Conservation (phyloP, 2,797 vertebrate species). For the Heteromormyrus szaboi region DNA sequence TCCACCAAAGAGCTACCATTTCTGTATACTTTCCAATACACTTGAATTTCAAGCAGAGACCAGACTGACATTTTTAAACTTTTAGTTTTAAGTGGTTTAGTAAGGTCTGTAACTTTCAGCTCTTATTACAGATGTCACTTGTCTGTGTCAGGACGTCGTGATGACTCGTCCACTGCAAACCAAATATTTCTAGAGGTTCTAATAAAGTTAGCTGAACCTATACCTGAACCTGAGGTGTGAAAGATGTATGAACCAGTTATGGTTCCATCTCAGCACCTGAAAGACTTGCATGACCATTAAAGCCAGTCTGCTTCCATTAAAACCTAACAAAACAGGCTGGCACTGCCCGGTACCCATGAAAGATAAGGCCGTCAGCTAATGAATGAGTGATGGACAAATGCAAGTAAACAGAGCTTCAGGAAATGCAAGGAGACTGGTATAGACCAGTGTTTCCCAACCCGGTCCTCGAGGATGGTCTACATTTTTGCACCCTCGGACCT, state of each 20-base stretch:
- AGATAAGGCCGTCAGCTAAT: not conserved
- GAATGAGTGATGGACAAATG: not conserved
- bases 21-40: not conserved
- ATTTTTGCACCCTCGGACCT: not conserved
- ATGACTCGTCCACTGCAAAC: not conserved
- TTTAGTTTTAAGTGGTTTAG: not conserved
- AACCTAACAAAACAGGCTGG: not conserved
- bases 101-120: not conserved
- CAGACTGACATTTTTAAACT: not conserved
- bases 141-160: not conserved
- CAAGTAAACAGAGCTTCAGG: not conserved
- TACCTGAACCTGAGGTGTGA: not conserved
- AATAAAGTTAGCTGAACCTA: not conserved
- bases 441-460: not conserved
- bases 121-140: not conserved
- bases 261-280: not conserved
- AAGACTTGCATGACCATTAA: not conserved
- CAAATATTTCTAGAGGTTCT: not conserved
- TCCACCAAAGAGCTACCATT: not conserved
- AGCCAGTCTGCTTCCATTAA: not conserved
- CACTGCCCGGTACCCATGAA: not conserved
- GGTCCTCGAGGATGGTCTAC: not conserved
- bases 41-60: not conserved
- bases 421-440: not conserved
- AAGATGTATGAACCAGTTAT: not conserved